Evolutionary conservation across 2,888 invertebrate genomes (phyloP).

Genomic region (Acleris laterana): DNA sequence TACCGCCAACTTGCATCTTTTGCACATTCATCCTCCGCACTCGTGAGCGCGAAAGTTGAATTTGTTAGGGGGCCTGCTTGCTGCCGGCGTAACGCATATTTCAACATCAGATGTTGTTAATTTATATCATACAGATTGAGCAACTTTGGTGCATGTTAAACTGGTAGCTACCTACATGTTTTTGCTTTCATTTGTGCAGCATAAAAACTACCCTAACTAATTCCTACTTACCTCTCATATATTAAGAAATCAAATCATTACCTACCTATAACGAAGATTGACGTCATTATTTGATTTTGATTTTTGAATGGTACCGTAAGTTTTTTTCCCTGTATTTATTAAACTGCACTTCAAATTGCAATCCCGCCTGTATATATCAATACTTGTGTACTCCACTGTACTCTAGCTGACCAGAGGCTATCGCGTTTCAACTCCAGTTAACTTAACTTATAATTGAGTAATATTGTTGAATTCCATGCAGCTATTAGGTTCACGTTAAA

Average conservation of each 20-base stretch:
- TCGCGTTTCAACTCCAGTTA: conserved; percentile 75
- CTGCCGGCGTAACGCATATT: conserved; percentile 9
- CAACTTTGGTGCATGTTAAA: no score
- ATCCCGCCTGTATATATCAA: neutral
- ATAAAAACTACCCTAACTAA: no score
- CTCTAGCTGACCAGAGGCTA: conserved; percentile 73
- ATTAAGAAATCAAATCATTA: no score
- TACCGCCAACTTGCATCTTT: conserved; percentile 72
- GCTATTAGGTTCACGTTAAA: conserved; percentile 23
- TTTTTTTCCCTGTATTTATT: no score
- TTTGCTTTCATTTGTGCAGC: no score
- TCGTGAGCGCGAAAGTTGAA: conserved; percentile 45
- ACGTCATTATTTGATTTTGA: no score
- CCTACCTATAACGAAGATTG: no score
- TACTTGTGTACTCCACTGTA: conserved; percentile 47
- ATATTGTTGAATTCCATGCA: conserved; percentile 46
- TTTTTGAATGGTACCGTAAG: no score
- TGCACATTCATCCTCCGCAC: conserved; percentile 52
- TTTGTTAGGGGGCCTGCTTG: conserved; percentile 11
- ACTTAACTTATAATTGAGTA: conserved; percentile 70
- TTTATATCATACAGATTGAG: no score
- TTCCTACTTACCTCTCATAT: no score
- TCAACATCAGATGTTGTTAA: conserved; percentile 1
- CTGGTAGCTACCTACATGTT: no score
- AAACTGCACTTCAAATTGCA: neutral